phyloP scores from a whole-genome alignment of 2,113 vertebrate species.

The Rallus limicola region DNA sequence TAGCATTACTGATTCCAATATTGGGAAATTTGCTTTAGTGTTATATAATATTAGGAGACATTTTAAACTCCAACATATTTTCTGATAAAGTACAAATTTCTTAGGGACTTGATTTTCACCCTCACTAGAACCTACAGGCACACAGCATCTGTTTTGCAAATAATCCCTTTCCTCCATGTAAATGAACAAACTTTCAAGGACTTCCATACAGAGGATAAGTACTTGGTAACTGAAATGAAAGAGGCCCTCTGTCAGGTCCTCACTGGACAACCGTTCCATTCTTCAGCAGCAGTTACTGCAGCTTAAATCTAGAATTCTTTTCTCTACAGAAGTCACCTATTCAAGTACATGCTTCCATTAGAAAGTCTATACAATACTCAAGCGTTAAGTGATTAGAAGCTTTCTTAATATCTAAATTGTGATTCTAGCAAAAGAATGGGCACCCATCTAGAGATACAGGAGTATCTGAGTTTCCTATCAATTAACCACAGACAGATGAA shows the following conservation, averaged over 20 bases:
- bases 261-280: neutral
- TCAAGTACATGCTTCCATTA: neutral
- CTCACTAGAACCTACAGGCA: neutral
- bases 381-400: neutral
- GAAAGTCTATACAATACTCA: neutral
- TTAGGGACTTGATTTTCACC: neutral
- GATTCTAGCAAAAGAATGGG: neutral
- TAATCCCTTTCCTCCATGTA: neutral
- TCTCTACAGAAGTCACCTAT: neutral
- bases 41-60: conserved; percentile 6
- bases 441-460: neutral
- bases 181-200: neutral
- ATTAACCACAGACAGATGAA: neutral
- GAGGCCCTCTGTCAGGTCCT: neutral
- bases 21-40: conserved; percentile 43
- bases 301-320: neutral
- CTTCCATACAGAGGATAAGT: neutral
- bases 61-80: conserved; percentile 10
- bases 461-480: neutral
- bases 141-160: neutral
- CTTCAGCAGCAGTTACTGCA: neutral
- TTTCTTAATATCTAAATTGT: neutral
- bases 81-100: neutral
- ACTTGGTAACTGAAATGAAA: neutral
- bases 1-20: neutral